Conservation (phyloP, 2,888 invertebrate species). For the Clusia tigrina region DNA sequence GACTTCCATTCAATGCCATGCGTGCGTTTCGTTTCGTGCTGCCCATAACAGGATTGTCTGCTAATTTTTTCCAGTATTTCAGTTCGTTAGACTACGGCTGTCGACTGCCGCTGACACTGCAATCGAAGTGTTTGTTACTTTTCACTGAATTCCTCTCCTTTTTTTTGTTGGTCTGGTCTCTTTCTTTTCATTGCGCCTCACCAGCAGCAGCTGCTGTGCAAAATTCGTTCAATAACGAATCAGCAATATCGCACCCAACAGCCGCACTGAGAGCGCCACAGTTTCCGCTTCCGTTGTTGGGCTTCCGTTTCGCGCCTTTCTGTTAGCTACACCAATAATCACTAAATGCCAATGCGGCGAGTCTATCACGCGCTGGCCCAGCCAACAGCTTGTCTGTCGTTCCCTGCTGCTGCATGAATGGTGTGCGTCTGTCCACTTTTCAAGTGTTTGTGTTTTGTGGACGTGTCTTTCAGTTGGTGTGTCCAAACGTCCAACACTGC, state of each 20-base stretch:
- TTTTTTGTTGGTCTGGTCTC: no score
- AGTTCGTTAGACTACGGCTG: no score
- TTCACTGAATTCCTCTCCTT: no score
- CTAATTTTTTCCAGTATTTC: conserved; percentile 4
- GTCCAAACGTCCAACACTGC: background rate
- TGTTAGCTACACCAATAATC: background rate
- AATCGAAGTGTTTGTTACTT: no score
- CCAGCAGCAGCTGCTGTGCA: background rate
- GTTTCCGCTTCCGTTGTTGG: conserved; percentile 9
- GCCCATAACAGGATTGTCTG: background rate
- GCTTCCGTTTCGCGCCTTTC: conserved; percentile 12
- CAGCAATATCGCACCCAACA: background rate
- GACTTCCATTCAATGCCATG: conserved; percentile 1
- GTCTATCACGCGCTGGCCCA: background rate
- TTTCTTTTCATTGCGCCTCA: background rate
- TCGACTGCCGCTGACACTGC: no score
- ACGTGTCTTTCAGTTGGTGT: background rate
- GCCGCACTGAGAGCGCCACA: background rate
- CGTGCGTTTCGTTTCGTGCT: background rate
- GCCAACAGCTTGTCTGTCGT: background rate
- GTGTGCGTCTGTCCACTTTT: background rate
- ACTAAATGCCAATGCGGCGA: background rate
- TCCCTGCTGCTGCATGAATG: background rate
- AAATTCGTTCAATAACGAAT: background rate
- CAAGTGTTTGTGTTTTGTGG: background rate